Evolutionary conservation across 2,113 vertebrate species (phyloP).

Genomic region (Brachypteracias leptosomus): DNA sequence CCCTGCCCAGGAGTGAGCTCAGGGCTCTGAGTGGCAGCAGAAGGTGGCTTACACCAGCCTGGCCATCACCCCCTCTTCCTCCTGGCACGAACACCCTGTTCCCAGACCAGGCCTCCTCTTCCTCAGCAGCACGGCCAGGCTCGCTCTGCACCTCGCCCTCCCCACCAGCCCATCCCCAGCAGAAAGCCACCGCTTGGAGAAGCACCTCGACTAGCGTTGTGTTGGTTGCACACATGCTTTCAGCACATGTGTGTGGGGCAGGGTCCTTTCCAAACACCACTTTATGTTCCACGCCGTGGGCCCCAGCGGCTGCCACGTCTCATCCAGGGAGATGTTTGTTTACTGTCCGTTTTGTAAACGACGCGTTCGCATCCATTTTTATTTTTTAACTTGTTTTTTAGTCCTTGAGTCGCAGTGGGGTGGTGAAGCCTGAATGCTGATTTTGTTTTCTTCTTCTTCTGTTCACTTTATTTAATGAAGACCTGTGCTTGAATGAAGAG

Average conservation of each 20-base stretch:
- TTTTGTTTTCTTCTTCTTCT: slow-evolving; percentile 53
- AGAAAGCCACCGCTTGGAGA: not conserved
- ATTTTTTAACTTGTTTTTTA: slow-evolving; percentile 1
- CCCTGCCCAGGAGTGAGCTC: not conserved
- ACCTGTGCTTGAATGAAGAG: slow-evolving; percentile 95
- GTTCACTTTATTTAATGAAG: slow-evolving; percentile 47
- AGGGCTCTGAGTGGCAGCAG: rapidly evolving
- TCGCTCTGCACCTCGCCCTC: not conserved
- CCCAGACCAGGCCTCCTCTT: rapidly evolving
- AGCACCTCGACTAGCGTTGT: not conserved
- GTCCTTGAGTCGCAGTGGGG: slow-evolving; percentile 51
- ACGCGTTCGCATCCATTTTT: not conserved
- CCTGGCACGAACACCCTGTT: not conserved
- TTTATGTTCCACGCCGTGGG: not conserved
- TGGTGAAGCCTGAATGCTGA: slow-evolving; percentile 83
- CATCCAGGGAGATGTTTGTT: slow-evolving; percentile 1
- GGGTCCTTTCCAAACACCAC: not conserved
- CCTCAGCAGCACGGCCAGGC: not conserved
- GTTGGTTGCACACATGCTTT: not conserved
- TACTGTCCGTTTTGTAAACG: not conserved
- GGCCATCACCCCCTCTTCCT: not conserved
- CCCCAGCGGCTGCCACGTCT: not conserved
- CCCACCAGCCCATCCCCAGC: too few relatives aligned
- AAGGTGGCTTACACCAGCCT: not conserved
- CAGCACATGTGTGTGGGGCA: not conserved